phyloP scores from a whole-genome alignment of 2,888 invertebrate genomes.

The Drosophila nigricruria region DNA sequence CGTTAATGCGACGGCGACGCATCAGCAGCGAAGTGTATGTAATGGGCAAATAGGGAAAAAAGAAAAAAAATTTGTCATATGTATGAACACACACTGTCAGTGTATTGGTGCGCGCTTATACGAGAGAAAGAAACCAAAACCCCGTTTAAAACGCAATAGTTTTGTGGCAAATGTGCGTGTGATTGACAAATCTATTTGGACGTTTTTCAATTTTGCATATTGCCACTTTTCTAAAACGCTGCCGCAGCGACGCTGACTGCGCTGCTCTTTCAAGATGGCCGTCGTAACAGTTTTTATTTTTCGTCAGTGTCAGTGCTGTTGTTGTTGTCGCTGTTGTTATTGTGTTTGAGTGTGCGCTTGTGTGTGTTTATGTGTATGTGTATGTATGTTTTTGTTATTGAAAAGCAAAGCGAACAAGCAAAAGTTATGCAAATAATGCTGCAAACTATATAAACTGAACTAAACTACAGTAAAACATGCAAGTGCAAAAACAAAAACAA shows the following conservation, averaged over 20 bases:
- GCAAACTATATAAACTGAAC: conserved; percentile 36
- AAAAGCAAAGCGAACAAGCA: conserved; percentile 46
- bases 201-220: conserved; percentile 65
- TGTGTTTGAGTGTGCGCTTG: conserved; percentile 53
- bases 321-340: conserved; percentile 58
- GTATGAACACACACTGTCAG: conserved; percentile 32
- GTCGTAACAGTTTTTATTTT: conserved; percentile 83
- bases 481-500: conserved; percentile 46
- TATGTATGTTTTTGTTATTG: conserved; percentile 67
- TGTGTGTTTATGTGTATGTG: conserved; percentile 17
- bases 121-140: conserved; percentile 42
- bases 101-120: conserved; percentile 63
- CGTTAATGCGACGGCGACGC: conserved; percentile 47
- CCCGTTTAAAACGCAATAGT: conserved; percentile 34
- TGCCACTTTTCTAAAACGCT: conserved; percentile 42
- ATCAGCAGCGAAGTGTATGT: conserved; percentile 55
- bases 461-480: conserved; percentile 28
- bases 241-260: conserved; percentile 46
- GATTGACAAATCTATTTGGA: conserved; percentile 45
- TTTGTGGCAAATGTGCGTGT: conserved; percentile 48
- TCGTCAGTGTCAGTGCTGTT: conserved; percentile 67
- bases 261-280: conserved; percentile 84
- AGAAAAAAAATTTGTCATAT: conserved; percentile 70
- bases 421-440: conserved; percentile 69
- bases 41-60: conserved; percentile 58